phyloP scores from a whole-genome alignment of 1,140 invertebrate species.

The Drosophila cardini region DNA sequence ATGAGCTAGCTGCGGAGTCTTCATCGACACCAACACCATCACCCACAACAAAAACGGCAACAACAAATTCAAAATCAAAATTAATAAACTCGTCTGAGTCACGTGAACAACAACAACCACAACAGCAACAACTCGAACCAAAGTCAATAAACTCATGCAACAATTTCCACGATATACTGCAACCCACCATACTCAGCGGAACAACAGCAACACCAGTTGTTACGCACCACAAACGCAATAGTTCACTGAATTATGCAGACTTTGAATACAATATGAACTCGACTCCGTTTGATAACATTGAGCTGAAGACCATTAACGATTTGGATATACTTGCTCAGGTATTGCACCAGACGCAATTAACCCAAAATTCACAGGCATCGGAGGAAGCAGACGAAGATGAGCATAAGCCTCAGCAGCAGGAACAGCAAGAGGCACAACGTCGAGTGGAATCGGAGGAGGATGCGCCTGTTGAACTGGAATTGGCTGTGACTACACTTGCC shows the following conservation, averaged over 20 bases:
- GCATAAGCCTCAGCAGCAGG: conserved; percentile 20
- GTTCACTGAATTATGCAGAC: conserved; percentile 89
- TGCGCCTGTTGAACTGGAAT: conserved; percentile 40
- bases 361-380: conserved; percentile 27
- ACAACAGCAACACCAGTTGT: conserved; percentile 32
- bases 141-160: conserved; percentile 86
- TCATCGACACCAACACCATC: conserved; percentile 5
- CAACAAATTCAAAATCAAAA: conserved; percentile 17
- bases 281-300: conserved; percentile 95
- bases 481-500: conserved; percentile 68
- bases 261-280: conserved; percentile 94
- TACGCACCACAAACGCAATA: conserved; percentile 63
- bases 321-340: conserved; percentile 93
- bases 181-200: conserved; percentile 70
- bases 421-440: conserved; percentile 3
- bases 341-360: conserved; percentile 84
- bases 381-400: conserved; percentile 10
- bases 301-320: conserved; percentile 95
- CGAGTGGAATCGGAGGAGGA: conserved; percentile 6
- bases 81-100: conserved; percentile 82
- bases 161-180: conserved; percentile 77
- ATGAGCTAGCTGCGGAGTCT: conserved; percentile 26
- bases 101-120: neutral
- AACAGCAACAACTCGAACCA: conserved; percentile 55
- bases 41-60: neutral